Base-by-base conservation (phyloP, 2,797 vertebrate species). In the Gambelia wislizenii region DNA sequence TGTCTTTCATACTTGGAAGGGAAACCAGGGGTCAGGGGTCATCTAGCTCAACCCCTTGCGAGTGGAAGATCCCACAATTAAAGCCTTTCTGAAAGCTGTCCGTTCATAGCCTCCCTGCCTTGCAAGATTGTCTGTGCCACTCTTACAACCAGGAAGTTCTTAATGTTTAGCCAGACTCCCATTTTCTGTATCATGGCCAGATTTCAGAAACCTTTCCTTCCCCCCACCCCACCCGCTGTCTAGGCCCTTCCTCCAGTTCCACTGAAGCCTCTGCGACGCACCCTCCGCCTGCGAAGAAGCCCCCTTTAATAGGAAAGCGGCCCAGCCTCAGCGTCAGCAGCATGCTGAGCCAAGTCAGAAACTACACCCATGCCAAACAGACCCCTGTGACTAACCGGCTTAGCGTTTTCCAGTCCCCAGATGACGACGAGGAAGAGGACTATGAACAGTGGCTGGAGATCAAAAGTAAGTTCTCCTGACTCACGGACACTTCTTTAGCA, bases 371-470 rank as follows among this genome's bases (percentile, higher is more conserved):
- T 2, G 92, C 98, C 93, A 98, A 98, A 91, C 98, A 98, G 97
- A 96, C 94, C 10, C 97, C 98, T 0, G 96, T 98, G 70, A 96
- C 97, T 42, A 97, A 97, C 89, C 98, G 98, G 54, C 98, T 98
- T 0, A 99, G 98, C 44, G 98, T 99, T 76, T 99, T 99, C 96
- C 98, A 98, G 93, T 98, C 97, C 0, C 98, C 98, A 0, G 99
- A 99, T 0, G 98, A 98, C 4, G 98, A 98, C 0, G 98, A 98
- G 0, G 97, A 98, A 47, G 96, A 96, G 0, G 98, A 99, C 91
- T 98, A 98, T 2, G 98, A 98, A 85, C 96, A 97, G 94, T 99
- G 97, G 97, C 96, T 99, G 95, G 98, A 99, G 90, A 98, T 99
- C 92, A 99, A 98, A 99, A 98, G 99, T 99, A 98, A 98, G 87